Conservation (phyloP, 2,888 invertebrate species). For the Ornithoptera alexandrae region DNA sequence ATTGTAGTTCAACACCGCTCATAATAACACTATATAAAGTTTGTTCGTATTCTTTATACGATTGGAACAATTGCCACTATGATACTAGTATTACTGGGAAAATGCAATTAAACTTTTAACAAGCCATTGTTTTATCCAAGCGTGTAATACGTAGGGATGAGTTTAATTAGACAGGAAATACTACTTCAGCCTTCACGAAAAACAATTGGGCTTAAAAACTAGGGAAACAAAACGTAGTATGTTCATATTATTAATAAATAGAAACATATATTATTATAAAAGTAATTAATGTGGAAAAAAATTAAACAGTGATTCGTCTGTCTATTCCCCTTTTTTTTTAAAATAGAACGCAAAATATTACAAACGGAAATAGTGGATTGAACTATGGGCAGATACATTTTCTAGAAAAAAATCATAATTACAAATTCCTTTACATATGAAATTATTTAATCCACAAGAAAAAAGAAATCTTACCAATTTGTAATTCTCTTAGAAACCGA, state of each 20-base stretch:
- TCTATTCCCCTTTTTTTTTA: too few relatives aligned
- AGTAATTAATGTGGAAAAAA: too few relatives aligned
- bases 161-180: constrained; percentile 52
- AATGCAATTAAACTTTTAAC: constrained; percentile 50
- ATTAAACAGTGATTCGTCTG: too few relatives aligned
- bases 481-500: neutral
- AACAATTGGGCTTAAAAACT: constrained; percentile 14
- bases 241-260: too few relatives aligned
- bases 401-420: too few relatives aligned
- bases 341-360: too few relatives aligned
- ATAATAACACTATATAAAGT: constrained; percentile 5
- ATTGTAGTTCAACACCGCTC: constrained; percentile 3
- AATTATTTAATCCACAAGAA: too few relatives aligned
- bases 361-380: too few relatives aligned
- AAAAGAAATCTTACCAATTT: neutral
- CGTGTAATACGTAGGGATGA: constrained; percentile 41
- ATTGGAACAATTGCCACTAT: constrained; percentile 26
- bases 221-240: neutral
- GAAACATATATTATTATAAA: too few relatives aligned
- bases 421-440: too few relatives aligned
- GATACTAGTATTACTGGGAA: constrained; percentile 30
- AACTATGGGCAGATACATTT: too few relatives aligned
- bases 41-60: constrained; percentile 21
- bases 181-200: constrained; percentile 36
- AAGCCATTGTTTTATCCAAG: constrained; percentile 53